Evolutionary conservation across 2,113 vertebrate species (phyloP), one percentile per base, ranked within the genome.

Genomic region (Lucifuga dentata): DNA sequence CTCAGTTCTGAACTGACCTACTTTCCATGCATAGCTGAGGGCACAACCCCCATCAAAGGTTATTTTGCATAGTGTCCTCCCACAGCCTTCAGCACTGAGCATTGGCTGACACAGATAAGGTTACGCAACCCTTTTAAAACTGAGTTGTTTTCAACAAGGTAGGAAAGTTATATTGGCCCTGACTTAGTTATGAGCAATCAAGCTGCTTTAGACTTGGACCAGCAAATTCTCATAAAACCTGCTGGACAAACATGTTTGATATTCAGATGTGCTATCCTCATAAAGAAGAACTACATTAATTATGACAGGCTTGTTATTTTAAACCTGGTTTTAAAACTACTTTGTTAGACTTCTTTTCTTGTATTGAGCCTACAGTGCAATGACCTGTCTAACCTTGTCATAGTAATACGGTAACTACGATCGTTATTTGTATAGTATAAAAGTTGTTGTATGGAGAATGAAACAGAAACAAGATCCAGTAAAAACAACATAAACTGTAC

Each of bases 11-110:
- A 19, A 0, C 38, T 81, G 88, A 85, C 90, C 88, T 90, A 89
- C 61, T 88, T 91, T 89, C 88, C 78, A 53, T 88, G 85, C 81
- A 86, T 86, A 85, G 88, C 36, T 66, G 29, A 50, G 12, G 64
- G 36, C 55, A 56, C 62, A 38, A 1, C 73, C 65, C 76, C 78
- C 55, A 69, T 57, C 58, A 49, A 50, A 68, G 58, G 57, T 61
- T 63, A 15, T 52, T 65, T 56, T 65, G 56, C 46, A 58, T 16
- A 53, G 73, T 82, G 74, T 65, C 78, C 56, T 52, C 43, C 43
- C 56, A 50, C 17, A 52, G 81, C 58, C 68, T 60, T 23, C 50
- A 63, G 40, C 68, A 61, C 26, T 32, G 15, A 60, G 35, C n/a
- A 13, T 40, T 11, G 2, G 39, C 52, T 74, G 69, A 71, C 72